phyloP scores from a whole-genome alignment of 2,113 vertebrate species.

The Madoqua kirkii region DNA sequence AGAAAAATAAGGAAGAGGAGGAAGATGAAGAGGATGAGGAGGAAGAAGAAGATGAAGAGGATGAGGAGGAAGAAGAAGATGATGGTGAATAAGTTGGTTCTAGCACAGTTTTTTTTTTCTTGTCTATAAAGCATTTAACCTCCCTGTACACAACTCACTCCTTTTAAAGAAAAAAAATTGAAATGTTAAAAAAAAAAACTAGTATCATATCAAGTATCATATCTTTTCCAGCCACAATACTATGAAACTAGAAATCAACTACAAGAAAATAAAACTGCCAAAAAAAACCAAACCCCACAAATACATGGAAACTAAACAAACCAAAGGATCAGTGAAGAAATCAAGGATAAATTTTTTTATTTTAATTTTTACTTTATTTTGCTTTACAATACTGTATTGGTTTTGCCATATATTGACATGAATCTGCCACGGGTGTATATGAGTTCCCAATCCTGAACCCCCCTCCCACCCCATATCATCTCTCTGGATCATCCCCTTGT shows the following conservation, averaged over 20 bases:
- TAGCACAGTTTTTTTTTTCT: constrained; percentile 83
- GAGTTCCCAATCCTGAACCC: no score
- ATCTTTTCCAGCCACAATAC: background rate
- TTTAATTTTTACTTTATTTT: no score
- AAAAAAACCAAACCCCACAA: background rate
- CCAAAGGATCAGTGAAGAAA: background rate
- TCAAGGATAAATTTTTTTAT: background rate
- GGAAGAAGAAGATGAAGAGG: no score
- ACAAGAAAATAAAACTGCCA: background rate
- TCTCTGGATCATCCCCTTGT: no score
- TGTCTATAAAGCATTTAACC: constrained; percentile 95
- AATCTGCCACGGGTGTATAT: no score
- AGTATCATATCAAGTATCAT: background rate
- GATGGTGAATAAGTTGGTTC: no score
- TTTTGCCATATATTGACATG: no score
- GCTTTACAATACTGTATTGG: no score
- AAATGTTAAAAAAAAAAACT: background rate
- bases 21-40: no score
- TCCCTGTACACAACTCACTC: constrained; percentile 91
- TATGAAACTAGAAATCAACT: background rate
- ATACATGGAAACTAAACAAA: background rate
- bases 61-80: no score
- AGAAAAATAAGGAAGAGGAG: no score
- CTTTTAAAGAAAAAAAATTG: constrained; percentile 85
- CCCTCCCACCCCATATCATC: no score